Conservation (phyloP, 2,888 invertebrate genomes). For the Pimpla rufipes region DNA sequence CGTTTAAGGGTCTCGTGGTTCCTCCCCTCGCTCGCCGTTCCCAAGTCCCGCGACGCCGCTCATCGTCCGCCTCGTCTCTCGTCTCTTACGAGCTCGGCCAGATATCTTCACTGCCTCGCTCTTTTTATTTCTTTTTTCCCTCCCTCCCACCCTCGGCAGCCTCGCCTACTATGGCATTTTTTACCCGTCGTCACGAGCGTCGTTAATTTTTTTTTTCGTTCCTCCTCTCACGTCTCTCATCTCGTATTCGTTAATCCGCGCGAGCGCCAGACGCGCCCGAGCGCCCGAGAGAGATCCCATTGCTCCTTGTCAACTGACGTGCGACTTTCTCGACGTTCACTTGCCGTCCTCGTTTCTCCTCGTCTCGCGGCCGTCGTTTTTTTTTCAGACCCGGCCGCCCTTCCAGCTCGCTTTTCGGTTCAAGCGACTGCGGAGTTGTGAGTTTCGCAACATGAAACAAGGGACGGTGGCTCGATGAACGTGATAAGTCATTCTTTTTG, state of each 20-base stretch:
- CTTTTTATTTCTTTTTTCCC: conserved; percentile 36
- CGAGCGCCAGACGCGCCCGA: conserved; percentile 54
- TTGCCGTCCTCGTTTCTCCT: conserved; percentile 4
- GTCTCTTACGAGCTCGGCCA: conserved; percentile 38
- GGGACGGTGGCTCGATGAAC: not conserved
- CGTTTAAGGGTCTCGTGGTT: conserved; percentile 42
- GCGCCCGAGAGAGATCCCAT: conserved; percentile 23
- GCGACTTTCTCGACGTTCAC: conserved; percentile 21
- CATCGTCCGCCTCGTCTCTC: conserved; percentile 15
- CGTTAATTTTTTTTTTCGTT: conserved; percentile 66
- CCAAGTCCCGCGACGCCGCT: conserved; percentile 16
- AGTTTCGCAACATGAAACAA: not conserved
- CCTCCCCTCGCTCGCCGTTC: conserved; percentile 48
- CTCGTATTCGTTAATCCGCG: conserved; percentile 69
- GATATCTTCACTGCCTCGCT: conserved; percentile 40
- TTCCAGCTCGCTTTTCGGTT: not conserved
- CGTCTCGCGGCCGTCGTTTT: too few relatives aligned
- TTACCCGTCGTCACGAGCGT: conserved; percentile 63
- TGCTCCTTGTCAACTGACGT: conserved; percentile 63
- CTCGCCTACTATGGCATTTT: conserved; percentile 47
- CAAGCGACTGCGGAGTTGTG: not conserved
- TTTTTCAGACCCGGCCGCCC: not conserved
- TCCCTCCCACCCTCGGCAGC: not conserved
- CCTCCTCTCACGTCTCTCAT: conserved; percentile 60
- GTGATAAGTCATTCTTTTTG: too few relatives aligned